Evolutionary conservation across 1,140 invertebrate genomes (phyloP).

Genomic region (Protaetia brevitarsis): DNA sequence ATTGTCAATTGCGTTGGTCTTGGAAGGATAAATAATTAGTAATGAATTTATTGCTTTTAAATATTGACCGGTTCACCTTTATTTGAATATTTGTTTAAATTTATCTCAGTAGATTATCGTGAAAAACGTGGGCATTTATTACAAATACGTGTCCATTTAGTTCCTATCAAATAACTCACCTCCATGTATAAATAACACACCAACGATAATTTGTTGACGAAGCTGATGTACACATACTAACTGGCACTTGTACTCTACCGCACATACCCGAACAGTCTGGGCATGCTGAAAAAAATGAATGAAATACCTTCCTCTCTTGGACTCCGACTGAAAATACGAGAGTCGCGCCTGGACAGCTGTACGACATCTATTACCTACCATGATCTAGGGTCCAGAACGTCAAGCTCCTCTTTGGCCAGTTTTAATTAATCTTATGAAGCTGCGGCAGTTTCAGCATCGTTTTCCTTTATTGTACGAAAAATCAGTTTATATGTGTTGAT

Average conservation of each 20-base stretch:
- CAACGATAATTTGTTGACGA: not conserved
- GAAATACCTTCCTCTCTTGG: not conserved
- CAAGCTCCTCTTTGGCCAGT: not conserved
- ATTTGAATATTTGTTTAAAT: too few relatives aligned
- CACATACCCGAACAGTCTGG: slow-evolving; percentile 4
- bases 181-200: not conserved
- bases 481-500: not conserved
- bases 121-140: too few relatives aligned
- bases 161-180: not conserved
- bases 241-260: not conserved
- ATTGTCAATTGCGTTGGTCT: too few relatives aligned
- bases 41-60: too few relatives aligned
- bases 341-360: not conserved
- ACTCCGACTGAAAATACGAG: not conserved
- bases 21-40: too few relatives aligned
- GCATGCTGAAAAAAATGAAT: slow-evolving; percentile 10
- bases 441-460: not conserved
- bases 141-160: not conserved
- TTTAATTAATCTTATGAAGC: not conserved
- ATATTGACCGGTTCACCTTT: too few relatives aligned
- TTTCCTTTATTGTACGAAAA: not conserved
- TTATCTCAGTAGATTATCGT: too few relatives aligned
- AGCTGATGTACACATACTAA: not conserved
- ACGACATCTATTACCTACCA: not conserved
- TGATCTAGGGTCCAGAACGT: not conserved